Conservation (phyloP, 2,113 vertebrate species). For the Indicator maculatus region DNA sequence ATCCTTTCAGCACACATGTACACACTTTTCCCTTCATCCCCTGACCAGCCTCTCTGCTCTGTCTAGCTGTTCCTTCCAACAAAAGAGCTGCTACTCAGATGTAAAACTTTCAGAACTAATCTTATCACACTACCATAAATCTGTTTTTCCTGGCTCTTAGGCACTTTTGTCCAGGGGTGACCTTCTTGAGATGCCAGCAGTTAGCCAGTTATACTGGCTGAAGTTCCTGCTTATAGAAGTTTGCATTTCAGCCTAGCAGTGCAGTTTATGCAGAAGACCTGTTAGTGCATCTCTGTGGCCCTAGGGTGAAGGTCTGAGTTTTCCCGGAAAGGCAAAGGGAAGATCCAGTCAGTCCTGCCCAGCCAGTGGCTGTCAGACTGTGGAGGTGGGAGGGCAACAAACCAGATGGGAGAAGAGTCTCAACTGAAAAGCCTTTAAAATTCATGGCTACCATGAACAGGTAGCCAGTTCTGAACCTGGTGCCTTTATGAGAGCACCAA, state of each 20-base stretch:
- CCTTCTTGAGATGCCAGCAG: background rate
- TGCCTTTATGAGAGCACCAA: background rate
- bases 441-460: background rate
- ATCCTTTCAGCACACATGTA: background rate
- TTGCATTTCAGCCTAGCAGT: conserved; percentile 21
- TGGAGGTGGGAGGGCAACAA: background rate
- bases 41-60: background rate
- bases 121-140: background rate
- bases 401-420: conserved; percentile 4
- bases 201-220: background rate
- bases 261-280: background rate
- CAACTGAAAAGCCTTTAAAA: background rate
- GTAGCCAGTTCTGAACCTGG: background rate
- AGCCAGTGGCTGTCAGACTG: conserved; percentile 29
- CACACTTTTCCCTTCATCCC: background rate
- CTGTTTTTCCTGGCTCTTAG: conserved; percentile 16
- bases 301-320: conserved; percentile 34
- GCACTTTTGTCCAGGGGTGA: background rate
- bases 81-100: background rate
- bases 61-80: background rate
- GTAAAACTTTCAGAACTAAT: background rate
- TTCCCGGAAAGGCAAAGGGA: background rate
- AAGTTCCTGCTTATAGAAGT: background rate
- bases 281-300: conserved; percentile 22
- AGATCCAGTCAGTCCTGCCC: conserved; percentile 52